Evolutionary conservation across 2,113 vertebrate genomes (phyloP).

Genomic region (Embiotoca jacksoni): DNA sequence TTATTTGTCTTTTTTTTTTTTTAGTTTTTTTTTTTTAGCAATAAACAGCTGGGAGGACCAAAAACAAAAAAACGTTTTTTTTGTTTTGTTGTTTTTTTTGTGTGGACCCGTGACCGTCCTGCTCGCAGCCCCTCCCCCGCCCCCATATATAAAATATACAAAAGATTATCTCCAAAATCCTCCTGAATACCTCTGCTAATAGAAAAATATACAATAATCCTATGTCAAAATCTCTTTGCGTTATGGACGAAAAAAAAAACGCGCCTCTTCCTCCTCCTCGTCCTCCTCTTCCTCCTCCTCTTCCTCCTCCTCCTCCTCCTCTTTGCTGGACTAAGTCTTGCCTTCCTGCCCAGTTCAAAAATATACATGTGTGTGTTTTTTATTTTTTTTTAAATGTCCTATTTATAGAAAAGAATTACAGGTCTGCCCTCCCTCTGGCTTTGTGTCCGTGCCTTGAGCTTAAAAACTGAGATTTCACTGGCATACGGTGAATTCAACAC

Average conservation of each 20-base stretch:
- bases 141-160: slow-evolving; percentile 87
- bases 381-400: slow-evolving; percentile 51
- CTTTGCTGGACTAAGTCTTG: slow-evolving; percentile 45
- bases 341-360: slow-evolving; percentile 82
- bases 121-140: slow-evolving; percentile 61
- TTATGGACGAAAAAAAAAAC: slow-evolving; percentile 55
- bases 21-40: slow-evolving; percentile 4
- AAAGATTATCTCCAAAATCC: slow-evolving; percentile 85
- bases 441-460: slow-evolving; percentile 68
- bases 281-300: slow-evolving; percentile 38
- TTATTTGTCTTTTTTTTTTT: slow-evolving; percentile 39
- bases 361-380: slow-evolving; percentile 81
- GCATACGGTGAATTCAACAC: slow-evolving; percentile 68
- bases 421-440: slow-evolving; percentile 65
- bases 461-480: slow-evolving; percentile 72
- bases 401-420: slow-evolving; percentile 79
- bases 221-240: slow-evolving; percentile 83
- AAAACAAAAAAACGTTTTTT: slow-evolving; percentile 20
- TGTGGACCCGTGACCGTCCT: slow-evolving; percentile 71
- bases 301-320: slow-evolving; percentile 12
- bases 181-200: slow-evolving; percentile 77
- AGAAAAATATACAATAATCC: slow-evolving; percentile 88
- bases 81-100: not conserved
- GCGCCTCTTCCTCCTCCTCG: too few relatives aligned
- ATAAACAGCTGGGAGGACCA: slow-evolving; percentile 61